These are phyloP conservation scores for Trachops cirrhosus DNA, from an alignment of 2,797 vertebrate species.

Conservation along the genomic window DNA sequence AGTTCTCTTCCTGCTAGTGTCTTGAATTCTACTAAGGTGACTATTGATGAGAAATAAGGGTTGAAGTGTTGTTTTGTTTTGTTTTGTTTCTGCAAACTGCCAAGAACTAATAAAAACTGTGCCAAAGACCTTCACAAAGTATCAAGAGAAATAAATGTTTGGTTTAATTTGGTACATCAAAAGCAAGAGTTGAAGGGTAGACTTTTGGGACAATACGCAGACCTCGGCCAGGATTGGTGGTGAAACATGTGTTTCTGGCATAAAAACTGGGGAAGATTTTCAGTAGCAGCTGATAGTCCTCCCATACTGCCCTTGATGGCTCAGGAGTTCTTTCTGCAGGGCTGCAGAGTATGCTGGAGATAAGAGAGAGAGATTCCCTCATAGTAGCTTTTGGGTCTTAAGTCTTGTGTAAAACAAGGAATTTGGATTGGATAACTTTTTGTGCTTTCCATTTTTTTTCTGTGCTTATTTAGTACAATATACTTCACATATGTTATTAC, in stretches of 20 bases:
- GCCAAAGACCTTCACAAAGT: conserved; percentile 21
- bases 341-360: background rate
- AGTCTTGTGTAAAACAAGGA: background rate
- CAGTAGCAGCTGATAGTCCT: conserved; percentile 49
- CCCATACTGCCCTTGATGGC: background rate
- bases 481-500: background rate
- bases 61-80: background rate
- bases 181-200: conserved; percentile 39
- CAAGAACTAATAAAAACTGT: conserved; percentile 54
- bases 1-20: conserved; percentile 23
- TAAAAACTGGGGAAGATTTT: conserved; percentile 57
- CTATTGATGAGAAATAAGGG: conserved; percentile 48
- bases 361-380: background rate
- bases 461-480: background rate
- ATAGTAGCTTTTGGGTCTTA: background rate
- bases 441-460: background rate
- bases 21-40: conserved; percentile 54
- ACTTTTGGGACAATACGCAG: conserved; percentile 50
- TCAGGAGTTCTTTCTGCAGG: conserved; percentile 35
- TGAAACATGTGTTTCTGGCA: conserved; percentile 46
- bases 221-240: conserved; percentile 3
- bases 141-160: conserved; percentile 34
- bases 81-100: conserved; percentile 44
- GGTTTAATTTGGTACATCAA: conserved; percentile 51
- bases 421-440: background rate